Evolutionary conservation across 2,797 vertebrate species (phyloP), one percentile per base, ranked within the genome.

Genomic region (Malurus leucopterus): DNA sequence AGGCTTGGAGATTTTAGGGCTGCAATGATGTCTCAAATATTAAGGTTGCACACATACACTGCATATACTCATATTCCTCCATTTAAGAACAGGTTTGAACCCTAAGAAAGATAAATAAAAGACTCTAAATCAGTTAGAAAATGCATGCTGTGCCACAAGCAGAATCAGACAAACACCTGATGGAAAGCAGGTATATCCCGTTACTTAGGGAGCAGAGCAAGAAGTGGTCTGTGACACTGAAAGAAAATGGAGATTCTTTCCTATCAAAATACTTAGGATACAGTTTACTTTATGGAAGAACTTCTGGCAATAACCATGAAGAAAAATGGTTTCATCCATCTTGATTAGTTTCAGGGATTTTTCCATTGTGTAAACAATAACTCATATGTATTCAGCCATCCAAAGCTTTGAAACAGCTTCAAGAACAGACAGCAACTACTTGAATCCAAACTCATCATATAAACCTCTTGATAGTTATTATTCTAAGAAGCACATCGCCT

Each of bases 401-500:
- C 70, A 82, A 71, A 90, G 38, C 64, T 86, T 91, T 15, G 1
- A 82, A 88, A 79, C 21, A 82, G 61, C 41, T 82, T 86, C 8
- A n/a, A 86, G 36, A 82, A 54, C 65, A 91, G 78, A 57, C 34
- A 91, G 80, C 23, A 93, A 88, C 46, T 47, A 3, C 34, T 75
- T 75, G 91, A 81, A 86, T 84, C 55, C 77, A 88, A 92, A 79
- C 50, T 86, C 6, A 0, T 86, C 70, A 89, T 69, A 86, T 27
- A 89, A 91, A 65, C 55, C 49, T 78, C 64, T 36, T 68, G 55
- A 86, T 67, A 88, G 82, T 73, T 93, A 91, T 78, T 86, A 88
- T 91, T 94, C 83, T 75, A 81, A 92, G 92, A 65, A 93, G 79
- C 67, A 84, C 73, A 72, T 58, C 0, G 12, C 51, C 38, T 76